A percentile compares a stretch with the other conserved stretches of the same genome.
Conservation (phyloP, 2,113 vertebrate genomes). For the Setophaga petechia region DNA sequence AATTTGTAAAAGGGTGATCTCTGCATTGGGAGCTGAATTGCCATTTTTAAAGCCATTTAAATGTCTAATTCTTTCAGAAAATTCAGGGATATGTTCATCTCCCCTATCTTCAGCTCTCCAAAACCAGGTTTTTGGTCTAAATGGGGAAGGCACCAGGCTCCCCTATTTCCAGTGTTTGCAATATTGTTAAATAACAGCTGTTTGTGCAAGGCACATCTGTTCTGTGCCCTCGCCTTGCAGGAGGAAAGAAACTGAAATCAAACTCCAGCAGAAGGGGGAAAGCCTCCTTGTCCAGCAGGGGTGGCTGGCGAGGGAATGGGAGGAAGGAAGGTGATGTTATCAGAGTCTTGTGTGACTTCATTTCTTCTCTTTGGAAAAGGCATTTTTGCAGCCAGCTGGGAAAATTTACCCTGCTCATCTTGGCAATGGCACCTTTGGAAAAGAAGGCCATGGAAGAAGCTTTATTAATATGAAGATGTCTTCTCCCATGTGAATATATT, state of each 20-base stretch:
- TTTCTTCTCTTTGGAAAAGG: not conserved
- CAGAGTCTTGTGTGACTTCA: not conserved
- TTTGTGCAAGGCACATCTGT: not conserved
- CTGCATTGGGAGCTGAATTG: not conserved
- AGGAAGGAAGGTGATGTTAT: not conserved
- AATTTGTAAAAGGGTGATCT: not conserved
- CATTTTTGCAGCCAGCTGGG: not conserved
- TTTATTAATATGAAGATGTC: accelerated
- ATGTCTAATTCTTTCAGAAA: not conserved
- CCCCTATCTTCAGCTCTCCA: not conserved
- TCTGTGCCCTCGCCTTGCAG: not conserved
- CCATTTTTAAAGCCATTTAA: not conserved
- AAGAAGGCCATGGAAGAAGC: not conserved
- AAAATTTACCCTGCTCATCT: not conserved
- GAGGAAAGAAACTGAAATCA: not conserved
- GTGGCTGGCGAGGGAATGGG: not conserved
- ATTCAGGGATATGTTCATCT: not conserved
- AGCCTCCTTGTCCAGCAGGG: not conserved
- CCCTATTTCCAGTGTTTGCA: not conserved
- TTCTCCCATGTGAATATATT: not conserved
- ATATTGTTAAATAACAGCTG: not conserved
- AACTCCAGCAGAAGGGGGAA: accelerated
- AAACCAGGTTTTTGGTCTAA: not conserved
- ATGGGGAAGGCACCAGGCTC: not conserved
- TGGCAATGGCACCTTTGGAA: not conserved